Evolutionary conservation across 2,888 invertebrate species (phyloP), one percentile per base, ranked within the genome.

Genomic region (Andrena flavipes): DNA sequence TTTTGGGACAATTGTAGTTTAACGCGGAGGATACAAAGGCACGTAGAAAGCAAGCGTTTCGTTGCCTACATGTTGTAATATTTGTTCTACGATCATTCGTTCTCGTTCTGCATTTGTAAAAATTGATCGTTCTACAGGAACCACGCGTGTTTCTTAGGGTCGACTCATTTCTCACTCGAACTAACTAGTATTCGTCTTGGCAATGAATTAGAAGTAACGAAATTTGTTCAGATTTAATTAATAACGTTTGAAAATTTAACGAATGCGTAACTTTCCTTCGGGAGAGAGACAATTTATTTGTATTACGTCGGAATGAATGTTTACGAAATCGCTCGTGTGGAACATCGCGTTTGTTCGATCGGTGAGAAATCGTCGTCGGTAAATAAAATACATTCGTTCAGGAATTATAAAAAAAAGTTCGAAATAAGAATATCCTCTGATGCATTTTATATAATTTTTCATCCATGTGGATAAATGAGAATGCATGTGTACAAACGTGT

Each of bases 401-500:
- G 0, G n/a, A 30, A 35, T 63, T 20, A 3, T n/a, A 35, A n/a
- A 13, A n/a, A 13, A 30, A 68, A 26, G 10, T 70, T 70, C 62
- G 60, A 16, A 26, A 10, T 2, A 60, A 54, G 4, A 29, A 59
- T 69, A 60, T 76, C 29, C 62, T 68, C 23, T 8, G 23, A 71
- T 54, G 71, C 82, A 88, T 85, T 87, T 89, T 74, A 65, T 82
- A 76, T 85, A 64, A 59, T 76, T 84, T 86, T 77, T 74, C 81
- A 82, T 75, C 82, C 75, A 77, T 83, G 68, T 8, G 62, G 42
- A 64, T 62, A 76, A 82, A 68, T 87, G 70, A 87, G 87, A 85
- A 88, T 88, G 85, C 78, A 85, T 89, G 86, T 91, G 91, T 91
- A 91, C 90, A 91, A 90, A 92, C 83, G 82, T 80, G 85, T 87